Evolutionary conservation across 2,113 vertebrate species (phyloP), one percentile per base, ranked within the genome.

Genomic region (Chionomys nivalis): DNA sequence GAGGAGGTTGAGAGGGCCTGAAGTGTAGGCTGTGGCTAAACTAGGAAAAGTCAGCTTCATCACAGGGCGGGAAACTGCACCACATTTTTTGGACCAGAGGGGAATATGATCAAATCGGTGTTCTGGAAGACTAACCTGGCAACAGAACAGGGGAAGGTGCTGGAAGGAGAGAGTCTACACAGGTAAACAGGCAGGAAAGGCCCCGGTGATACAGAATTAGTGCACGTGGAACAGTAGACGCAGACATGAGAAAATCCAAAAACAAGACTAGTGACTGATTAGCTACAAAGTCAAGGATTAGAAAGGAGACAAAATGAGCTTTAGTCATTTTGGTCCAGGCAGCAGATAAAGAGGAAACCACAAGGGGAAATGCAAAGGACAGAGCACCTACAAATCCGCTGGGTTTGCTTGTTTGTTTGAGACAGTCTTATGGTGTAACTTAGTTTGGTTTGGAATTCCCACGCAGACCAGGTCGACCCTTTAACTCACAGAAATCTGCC

Each of bases 281-380:
- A 44, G 49, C 89, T 9, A 77, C 66, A 76, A 83, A 26, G 39
- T 66, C 58, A 82, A 87, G n/a, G 44, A 58, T 31, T 66, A 49
- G 9, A 72, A 10, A 75, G 39, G 78, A 93, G 39, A 70, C 49
- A 89, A 94, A 96, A 90, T 66, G 63, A 82, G 55, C 72, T 76
- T 94, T 76, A 79, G 72, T 39, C 72, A 75, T 26, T 76, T 94
- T 76, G 68, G 66, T 94, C 81, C 87, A 9, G 33, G 42, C 7
- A 14, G n/a, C 44, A 96, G 44, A 70, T 55, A 85, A 96, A 86
- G 21, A 61, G 36, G 11, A 44, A 89, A 36, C 81, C 47, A 90
- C 58, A 70, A 89, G 81, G 87, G 85, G n/a, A 85, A 94, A 79
- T 16, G 63, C 55, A 94, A 49, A 36, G 65, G 36, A 87, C 91